phyloP scores from a whole-genome alignment of 2,113 vertebrate genomes.

The Clinocottus analis region DNA sequence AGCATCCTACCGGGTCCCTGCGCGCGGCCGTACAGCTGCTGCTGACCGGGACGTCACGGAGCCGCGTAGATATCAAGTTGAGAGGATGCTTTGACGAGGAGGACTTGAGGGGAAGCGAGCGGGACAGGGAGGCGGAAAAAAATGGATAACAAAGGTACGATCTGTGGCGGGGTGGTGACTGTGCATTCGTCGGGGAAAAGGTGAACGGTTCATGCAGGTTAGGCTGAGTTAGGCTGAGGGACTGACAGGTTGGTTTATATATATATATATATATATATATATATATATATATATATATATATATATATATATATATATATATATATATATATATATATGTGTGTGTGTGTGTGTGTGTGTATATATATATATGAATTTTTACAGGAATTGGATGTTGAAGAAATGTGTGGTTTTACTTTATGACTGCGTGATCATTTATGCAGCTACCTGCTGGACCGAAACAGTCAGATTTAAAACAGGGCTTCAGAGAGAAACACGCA shows the following conservation, averaged over 20 bases:
- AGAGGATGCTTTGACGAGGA: slow-evolving; percentile 57
- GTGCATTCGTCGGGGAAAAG: slow-evolving; percentile 26
- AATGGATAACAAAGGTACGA: slow-evolving; percentile 65
- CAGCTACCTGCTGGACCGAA: slow-evolving; percentile 53
- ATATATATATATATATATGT: too few relatives aligned
- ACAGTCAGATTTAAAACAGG: slow-evolving; percentile 43
- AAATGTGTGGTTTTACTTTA: slow-evolving; percentile 2
- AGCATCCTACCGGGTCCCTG: slow-evolving; percentile 26
- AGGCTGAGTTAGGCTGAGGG: background rate
- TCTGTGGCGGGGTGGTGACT: slow-evolving; percentile 38
- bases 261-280: background rate
- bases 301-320: background rate
- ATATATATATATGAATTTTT: too few relatives aligned
- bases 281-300: too few relatives aligned
- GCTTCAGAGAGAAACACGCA: slow-evolving; percentile 60
- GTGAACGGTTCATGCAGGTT: slow-evolving; percentile 5
- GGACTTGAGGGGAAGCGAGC: slow-evolving; percentile 32
- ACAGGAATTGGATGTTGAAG: too few relatives aligned
- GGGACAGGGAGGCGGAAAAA: slow-evolving; percentile 32
- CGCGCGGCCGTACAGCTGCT: slow-evolving; percentile 4
- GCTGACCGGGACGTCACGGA: slow-evolving; percentile 50
- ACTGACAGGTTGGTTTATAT: background rate
- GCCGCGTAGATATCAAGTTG: slow-evolving; percentile 43
- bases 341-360: too few relatives aligned
- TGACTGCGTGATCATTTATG: background rate